Conservation (phyloP, 2,888 invertebrate species). For the Camptogramma bilineatum region DNA sequence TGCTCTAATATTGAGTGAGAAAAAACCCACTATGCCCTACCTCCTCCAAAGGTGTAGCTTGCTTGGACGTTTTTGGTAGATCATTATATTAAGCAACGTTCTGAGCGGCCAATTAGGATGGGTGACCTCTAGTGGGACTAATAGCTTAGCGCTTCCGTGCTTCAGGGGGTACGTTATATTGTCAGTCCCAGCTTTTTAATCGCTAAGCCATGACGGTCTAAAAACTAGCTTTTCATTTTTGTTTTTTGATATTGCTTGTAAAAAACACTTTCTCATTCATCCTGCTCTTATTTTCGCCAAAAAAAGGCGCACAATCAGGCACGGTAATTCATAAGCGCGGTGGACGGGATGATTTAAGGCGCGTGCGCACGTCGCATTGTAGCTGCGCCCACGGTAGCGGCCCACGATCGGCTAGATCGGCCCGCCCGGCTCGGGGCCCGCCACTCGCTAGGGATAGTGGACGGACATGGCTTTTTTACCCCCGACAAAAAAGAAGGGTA, state of each 20-base stretch:
- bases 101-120: no score
- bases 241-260: neutral
- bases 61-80: no score
- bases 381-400: constrained; percentile 80
- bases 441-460: neutral
- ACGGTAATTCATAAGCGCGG: constrained; percentile 46
- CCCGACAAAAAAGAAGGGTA: neutral
- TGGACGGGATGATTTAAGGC: constrained; percentile 63
- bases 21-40: no score
- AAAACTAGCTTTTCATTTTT: no score
- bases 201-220: no score
- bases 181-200: no score
- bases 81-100: no score
- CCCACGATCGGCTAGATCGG: constrained; percentile 73
- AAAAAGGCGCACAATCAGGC: constrained; percentile 23
- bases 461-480: constrained; percentile 54
- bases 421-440: constrained; percentile 71
- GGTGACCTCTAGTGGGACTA: no score
- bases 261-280: neutral
- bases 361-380: constrained; percentile 67
- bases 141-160: no score
- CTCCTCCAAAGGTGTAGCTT: no score
- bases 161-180: no score
- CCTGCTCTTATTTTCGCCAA: constrained; percentile 36
- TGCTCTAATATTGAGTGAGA: no score